A percentile compares a stretch with the other conserved stretches of the same genome.
Conservation (phyloP, 2,888 invertebrate species). For the Panzeria rudis region DNA sequence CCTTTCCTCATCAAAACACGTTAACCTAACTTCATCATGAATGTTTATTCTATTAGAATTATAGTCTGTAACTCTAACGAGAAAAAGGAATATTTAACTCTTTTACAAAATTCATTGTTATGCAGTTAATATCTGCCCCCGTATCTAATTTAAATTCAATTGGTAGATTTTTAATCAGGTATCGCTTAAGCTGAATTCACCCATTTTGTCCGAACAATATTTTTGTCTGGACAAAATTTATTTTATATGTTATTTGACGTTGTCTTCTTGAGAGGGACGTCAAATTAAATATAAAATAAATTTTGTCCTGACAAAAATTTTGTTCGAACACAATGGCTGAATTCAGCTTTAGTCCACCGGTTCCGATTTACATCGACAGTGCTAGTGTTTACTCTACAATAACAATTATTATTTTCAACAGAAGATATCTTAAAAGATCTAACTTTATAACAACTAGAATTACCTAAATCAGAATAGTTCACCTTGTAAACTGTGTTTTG, state of each 20-base stretch:
- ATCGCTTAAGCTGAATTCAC: no score
- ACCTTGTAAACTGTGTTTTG: conserved; percentile 20
- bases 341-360: conserved; percentile 50
- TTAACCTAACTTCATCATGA: conserved; percentile 34
- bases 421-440: not conserved
- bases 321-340: no score
- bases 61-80: conserved; percentile 48
- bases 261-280: not conserved
- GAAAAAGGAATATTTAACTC: conserved; percentile 46
- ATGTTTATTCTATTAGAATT: conserved; percentile 43
- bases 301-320: no score
- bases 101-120: conserved; percentile 60
- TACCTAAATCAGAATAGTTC: conserved; percentile 28
- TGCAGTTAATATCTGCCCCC: conserved; percentile 70
- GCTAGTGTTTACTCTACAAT: conserved; percentile 16
- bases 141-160: conserved; percentile 69
- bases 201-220: no score
- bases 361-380: conserved; percentile 10
- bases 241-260: no score
- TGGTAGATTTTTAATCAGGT: conserved; percentile 52
- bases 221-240: no score
- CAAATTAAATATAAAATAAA: no score
- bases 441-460: conserved; percentile 4
- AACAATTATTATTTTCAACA: conserved; percentile 29
- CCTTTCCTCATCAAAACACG: conserved; percentile 1